These are phyloP conservation scores for Chirona hameri DNA, from an alignment of 2,888 invertebrate genomes.

Conservation along the genomic window DNA sequence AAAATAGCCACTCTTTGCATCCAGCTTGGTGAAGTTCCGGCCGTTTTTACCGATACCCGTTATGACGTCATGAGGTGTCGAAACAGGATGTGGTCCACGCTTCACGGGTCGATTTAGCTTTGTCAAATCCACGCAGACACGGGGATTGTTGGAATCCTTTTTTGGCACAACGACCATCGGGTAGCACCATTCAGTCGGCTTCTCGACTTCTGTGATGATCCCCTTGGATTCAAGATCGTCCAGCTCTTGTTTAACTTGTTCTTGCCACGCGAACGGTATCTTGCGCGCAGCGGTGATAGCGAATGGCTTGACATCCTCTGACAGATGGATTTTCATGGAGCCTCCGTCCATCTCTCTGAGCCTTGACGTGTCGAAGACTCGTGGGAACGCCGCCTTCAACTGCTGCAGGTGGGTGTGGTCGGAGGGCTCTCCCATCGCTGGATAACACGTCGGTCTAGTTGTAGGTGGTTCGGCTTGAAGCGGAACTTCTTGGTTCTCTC, in stretches of 20 bases:
- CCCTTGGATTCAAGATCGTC: not conserved
- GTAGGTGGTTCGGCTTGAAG: too few species aligned
- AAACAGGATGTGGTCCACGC: too few species aligned
- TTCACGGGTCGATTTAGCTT: not conserved
- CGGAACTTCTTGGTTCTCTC: too few species aligned
- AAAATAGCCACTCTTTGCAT: not conserved
- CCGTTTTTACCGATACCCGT: not conserved
- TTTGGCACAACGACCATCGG: too few species aligned
- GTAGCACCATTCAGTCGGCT: too few species aligned
- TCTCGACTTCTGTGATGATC: not conserved
- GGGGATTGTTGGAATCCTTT: too few species aligned
- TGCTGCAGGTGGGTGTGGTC: slow-evolving; percentile 34
- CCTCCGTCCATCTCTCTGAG: not conserved
- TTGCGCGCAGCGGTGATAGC: not conserved
- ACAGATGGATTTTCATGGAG: not conserved
- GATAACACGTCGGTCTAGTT: too few species aligned
- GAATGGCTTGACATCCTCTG: slow-evolving; percentile 28
- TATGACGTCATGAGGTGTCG: too few species aligned
- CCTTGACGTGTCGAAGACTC: slow-evolving; percentile 27
- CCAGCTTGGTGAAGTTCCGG: not conserved
- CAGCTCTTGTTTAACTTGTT: not conserved
- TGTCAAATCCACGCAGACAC: not conserved
- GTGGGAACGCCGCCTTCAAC: slow-evolving; percentile 39
- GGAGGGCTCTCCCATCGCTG: too few species aligned
- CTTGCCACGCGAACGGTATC: not conserved